A percentile compares a stretch with the other conserved stretches of the same genome.
phyloP scores from a whole-genome alignment of 2,888 invertebrate species.

The Drosophila bunnanda region DNA sequence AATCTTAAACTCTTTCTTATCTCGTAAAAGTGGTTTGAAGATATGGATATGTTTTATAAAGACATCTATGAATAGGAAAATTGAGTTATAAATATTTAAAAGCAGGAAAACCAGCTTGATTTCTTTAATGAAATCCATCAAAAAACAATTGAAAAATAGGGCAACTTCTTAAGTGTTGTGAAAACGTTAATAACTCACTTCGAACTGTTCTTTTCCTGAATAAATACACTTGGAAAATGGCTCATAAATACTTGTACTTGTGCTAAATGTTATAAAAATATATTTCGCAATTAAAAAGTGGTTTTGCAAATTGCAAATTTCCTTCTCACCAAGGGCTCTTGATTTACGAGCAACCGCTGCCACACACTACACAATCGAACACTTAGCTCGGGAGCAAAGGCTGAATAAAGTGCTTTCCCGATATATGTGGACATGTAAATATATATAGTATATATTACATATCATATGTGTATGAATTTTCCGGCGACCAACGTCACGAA shows the following conservation, averaged over 20 bases:
- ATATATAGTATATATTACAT: neutral
- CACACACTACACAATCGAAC: neutral
- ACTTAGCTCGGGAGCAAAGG: slow-evolving; percentile 31
- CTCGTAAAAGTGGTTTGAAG: neutral
- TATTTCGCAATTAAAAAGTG: slow-evolving; percentile 20
- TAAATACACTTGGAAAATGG: neutral
- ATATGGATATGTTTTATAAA: neutral
- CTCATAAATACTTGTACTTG: too few relatives aligned
- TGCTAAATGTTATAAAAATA: neutral
- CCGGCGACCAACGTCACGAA: slow-evolving; percentile 40
- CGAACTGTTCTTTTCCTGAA: neutral
- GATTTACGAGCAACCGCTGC: slow-evolving; percentile 14
- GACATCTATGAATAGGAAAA: neutral
- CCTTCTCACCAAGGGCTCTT: slow-evolving; percentile 6
- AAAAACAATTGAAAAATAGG: neutral
- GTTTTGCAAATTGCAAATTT: slow-evolving; percentile 1
- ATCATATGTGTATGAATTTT: slow-evolving; percentile 18
- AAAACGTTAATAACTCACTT: neutral
- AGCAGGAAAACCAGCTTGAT: neutral
- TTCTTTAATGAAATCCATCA: neutral
- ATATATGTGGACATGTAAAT: slow-evolving; percentile 27
- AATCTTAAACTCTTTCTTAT: neutral
- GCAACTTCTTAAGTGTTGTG: neutral
- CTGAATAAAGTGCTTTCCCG: slow-evolving; percentile 28
- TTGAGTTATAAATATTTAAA: neutral